Base-by-base conservation (phyloP, 1,140 invertebrate species). In the Pinna nobilis region DNA sequence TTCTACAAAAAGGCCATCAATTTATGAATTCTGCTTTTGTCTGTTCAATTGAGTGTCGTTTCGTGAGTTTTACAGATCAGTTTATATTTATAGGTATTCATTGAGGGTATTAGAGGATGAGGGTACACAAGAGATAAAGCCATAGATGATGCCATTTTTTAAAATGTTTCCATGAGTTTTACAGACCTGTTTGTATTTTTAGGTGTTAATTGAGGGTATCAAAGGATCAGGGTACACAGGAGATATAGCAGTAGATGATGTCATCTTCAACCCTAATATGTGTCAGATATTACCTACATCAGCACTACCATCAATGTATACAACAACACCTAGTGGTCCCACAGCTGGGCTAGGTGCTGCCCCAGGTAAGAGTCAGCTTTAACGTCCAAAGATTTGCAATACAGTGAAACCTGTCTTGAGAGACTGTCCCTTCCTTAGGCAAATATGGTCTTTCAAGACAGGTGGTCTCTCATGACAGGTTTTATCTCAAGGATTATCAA, bases 171-270 rank as follows among this genome's bases (percentile, higher is more conserved):
- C n/a, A n/a, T n/a, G n/a, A n/a, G n/a, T n/a, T n/a, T n/a, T n/a
- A n/a, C n/a, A n/a, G 44, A 15, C 44, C 20, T 18, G 2, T 59
- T 33, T 59, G 18, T 33, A n/a, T 57, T 69, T 70, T 33, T 37
- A 84, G 85, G 57, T 85, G 30, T 37, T 82, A 20, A 60, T 86
- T 11, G 84, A 84, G 59, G 81, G 81, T 33, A 68, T 83, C 13
- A 23, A 76, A 55, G 86, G 85, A 18, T 78, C 76, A 49, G 76
- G 78, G 39, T 81, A 79, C 76, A 57, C 49, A 32, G 84, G 85
- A 51, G 84, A 87, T 55, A 86, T 87, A 66, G 85, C 83, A 15
- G 69, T 87, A 11, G 86, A 87, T 80, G 85, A 87, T 67, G 71
- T 84, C 25, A 50, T 32, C 2, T 74, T 82, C 33, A 47, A 51